phyloP scores from a whole-genome alignment of 2,113 vertebrate genomes.

The Oostethus manadensis region DNA sequence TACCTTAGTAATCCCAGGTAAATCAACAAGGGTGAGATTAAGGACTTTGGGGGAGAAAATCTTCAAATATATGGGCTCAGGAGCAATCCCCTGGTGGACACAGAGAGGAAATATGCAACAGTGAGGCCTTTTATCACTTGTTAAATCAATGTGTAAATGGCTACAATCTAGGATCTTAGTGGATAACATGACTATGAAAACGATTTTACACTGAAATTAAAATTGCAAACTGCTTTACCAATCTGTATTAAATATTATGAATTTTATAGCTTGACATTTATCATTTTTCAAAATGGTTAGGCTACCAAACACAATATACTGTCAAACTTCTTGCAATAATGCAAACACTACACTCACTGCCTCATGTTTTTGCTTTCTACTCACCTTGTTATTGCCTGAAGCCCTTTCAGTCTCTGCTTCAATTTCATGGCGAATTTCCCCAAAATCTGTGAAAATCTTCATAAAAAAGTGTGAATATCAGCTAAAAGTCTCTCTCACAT shows the following conservation, averaged over 20 bases:
- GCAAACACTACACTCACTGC: not conserved
- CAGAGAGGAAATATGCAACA: not conserved
- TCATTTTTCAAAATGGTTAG: too few relatives aligned
- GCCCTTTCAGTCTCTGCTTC: conserved; percentile 72
- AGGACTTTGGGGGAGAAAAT: conserved; percentile 77
- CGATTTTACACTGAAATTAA: too few relatives aligned
- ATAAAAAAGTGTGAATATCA: conserved; percentile 1
- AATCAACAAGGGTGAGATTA: conserved; percentile 76
- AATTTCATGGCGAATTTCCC: conserved; percentile 72
- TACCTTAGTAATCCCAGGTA: conserved; percentile 82
- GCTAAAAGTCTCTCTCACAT: not conserved
- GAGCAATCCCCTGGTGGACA: conserved; percentile 68
- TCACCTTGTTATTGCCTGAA: conserved; percentile 74
- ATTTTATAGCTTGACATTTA: too few relatives aligned
- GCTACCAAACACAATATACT: too few relatives aligned
- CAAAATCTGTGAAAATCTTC: conserved; percentile 74
- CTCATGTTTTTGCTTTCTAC: not conserved
- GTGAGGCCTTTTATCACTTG: not conserved
- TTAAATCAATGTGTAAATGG: not conserved
- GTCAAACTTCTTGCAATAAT: too few relatives aligned
- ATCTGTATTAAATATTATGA: too few relatives aligned
- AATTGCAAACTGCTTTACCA: too few relatives aligned
- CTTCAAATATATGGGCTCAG: conserved; percentile 76
- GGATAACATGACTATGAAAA: too few relatives aligned
- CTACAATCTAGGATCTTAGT: not conserved